Conservation (phyloP, 2,113 vertebrate genomes). For the Lepus europaeus region DNA sequence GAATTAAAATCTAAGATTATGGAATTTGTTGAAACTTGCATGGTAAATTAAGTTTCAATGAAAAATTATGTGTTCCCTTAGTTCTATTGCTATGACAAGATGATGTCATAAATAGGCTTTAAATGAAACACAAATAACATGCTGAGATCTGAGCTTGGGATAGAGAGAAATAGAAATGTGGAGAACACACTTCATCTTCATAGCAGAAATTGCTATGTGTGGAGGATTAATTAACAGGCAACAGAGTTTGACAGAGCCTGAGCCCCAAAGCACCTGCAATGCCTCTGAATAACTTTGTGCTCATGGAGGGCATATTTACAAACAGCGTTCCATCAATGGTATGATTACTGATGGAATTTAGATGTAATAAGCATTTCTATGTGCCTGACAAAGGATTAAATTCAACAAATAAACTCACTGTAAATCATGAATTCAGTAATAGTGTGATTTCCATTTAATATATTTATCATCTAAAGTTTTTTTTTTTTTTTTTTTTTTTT, state of each 20-base stretch:
- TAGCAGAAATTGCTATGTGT: not conserved
- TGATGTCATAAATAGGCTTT: not conserved
- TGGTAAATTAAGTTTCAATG: slow-evolving; percentile 36
- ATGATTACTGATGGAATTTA: not conserved
- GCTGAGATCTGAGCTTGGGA: not conserved
- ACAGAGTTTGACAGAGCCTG: not conserved
- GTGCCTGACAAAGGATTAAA: not conserved
- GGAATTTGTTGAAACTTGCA: not conserved
- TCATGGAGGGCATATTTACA: not conserved
- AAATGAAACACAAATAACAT: not conserved
- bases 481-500: too few relatives aligned
- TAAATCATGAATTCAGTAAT: not conserved
- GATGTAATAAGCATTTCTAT: not conserved
- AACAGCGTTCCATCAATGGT: not conserved
- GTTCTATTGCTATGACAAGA: not conserved
- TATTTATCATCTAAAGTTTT: not conserved
- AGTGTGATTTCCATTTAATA: not conserved
- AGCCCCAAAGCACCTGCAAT: not conserved
- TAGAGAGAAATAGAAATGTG: not conserved
- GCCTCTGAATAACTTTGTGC: not conserved
- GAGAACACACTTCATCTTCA: not conserved
- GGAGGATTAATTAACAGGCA: not conserved
- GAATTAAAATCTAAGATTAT: not conserved
- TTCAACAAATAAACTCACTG: not conserved
- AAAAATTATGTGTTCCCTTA: slow-evolving; percentile 11